Conservation (phyloP, 2,888 invertebrate species). For the Ashinkailepas kermadecensis region DNA sequence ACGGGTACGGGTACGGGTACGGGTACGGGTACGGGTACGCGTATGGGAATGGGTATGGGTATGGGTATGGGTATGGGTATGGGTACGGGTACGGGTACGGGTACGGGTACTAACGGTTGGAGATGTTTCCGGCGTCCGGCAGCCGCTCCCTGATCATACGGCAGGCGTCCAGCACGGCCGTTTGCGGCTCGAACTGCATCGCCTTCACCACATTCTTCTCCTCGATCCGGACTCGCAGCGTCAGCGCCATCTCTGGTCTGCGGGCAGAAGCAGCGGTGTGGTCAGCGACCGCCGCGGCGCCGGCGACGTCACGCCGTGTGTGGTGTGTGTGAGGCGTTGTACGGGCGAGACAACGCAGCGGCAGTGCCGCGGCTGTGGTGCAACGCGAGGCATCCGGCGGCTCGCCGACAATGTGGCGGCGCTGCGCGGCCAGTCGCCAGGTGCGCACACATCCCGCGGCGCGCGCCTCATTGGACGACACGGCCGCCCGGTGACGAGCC, state of each 20-base stretch:
- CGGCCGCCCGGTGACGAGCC: too few species aligned
- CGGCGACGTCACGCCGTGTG: neutral
- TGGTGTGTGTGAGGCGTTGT: neutral
- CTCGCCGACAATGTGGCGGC: too few species aligned
- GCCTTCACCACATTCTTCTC: slow-evolving; percentile 88
- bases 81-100: too few species aligned
- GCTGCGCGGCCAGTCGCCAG: too few species aligned
- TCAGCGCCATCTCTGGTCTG: slow-evolving; percentile 48
- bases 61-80: too few species aligned
- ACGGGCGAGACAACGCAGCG: too few species aligned
- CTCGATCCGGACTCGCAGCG: slow-evolving; percentile 77
- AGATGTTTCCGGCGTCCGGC: slow-evolving; percentile 70
- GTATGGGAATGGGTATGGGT: too few species aligned
- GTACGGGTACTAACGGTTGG: slow-evolving; percentile 66
- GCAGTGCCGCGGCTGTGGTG: too few species aligned
- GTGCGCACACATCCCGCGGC: too few species aligned
- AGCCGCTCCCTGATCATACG: slow-evolving; percentile 91
- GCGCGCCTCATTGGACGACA: too few species aligned
- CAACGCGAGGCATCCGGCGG: too few species aligned
- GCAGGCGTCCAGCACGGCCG: slow-evolving; percentile 92
- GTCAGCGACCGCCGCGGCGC: neutral
- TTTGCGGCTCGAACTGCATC: slow-evolving; percentile 94
- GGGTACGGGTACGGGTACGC: too few species aligned
- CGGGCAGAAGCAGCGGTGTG: neutral
- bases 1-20: slow-evolving; percentile 41